A percentile compares a stretch with the other conserved stretches of the same genome.
Conservation (phyloP, 2,888 invertebrate genomes). For the Drosophila kanekoi region DNA sequence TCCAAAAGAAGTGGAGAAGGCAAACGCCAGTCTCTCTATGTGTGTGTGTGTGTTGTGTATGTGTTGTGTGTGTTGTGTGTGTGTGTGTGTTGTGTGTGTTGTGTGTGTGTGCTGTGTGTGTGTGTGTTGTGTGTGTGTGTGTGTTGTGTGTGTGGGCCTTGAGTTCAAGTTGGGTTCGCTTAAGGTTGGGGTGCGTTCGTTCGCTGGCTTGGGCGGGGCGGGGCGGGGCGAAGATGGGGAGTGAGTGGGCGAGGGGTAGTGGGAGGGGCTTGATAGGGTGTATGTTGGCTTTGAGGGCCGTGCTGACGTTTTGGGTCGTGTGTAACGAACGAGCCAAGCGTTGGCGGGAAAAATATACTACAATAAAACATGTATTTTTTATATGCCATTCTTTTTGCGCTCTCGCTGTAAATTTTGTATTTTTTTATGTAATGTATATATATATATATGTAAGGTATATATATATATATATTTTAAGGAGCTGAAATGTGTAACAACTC, state of each 20-base stretch:
- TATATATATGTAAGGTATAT: constrained; percentile 7
- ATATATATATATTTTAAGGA: constrained; percentile 67
- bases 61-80: constrained; percentile 24
- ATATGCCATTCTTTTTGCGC: constrained; percentile 64
- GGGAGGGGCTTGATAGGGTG: constrained; percentile 22
- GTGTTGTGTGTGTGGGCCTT: constrained; percentile 45
- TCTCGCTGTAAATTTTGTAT: constrained; percentile 52
- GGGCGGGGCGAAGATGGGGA: neutral
- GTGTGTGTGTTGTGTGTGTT: constrained; percentile 25
- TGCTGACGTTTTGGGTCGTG: constrained; percentile 40
- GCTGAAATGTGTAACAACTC: constrained; percentile 62
- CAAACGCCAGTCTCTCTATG: constrained; percentile 32
- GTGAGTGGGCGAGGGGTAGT: too few species aligned
- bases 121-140: constrained; percentile 28
- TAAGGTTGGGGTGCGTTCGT: constrained; percentile 27
- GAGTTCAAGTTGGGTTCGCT: constrained; percentile 59
- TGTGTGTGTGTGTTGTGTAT: constrained; percentile 19
- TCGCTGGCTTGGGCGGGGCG: constrained; percentile 16
- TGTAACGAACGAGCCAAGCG: constrained; percentile 34
- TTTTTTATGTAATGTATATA: constrained; percentile 33
- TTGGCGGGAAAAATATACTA: constrained; percentile 81
- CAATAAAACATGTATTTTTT: constrained; percentile 81
- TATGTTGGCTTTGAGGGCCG: constrained; percentile 22
- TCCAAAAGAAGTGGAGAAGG: constrained; percentile 74
- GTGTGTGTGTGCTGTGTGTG: constrained; percentile 28